Conservation (phyloP, 2,797 vertebrate species). For the Coranthus polyacanthus region DNA sequence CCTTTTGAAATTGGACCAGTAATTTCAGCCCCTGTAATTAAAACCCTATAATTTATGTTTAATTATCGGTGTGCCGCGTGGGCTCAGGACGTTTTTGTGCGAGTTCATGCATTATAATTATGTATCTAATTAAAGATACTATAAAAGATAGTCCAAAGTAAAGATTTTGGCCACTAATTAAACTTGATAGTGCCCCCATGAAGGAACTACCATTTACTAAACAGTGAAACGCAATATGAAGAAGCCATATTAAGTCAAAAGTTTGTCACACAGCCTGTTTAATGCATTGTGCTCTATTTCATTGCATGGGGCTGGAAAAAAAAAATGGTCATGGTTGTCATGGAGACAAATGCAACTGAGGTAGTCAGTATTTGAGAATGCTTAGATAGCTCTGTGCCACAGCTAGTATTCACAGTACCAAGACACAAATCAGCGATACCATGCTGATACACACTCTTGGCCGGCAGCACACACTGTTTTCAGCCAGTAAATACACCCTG, state of each 20-base stretch:
- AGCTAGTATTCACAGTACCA: conserved; percentile 43
- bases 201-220: background rate
- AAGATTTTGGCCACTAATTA: background rate
- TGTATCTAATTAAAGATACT: background rate
- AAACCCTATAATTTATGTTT: background rate
- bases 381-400: conserved; percentile 38
- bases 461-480: conserved; percentile 55
- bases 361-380: conserved; percentile 42
- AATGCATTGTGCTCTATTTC: conserved; percentile 23
- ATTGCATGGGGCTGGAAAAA: conserved; percentile 3
- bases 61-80: background rate
- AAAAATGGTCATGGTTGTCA: conserved; percentile 55
- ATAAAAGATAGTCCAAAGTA: background rate
- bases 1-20: background rate
- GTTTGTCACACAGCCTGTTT: conserved; percentile 19
- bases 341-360: conserved; percentile 45
- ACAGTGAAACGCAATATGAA: background rate
- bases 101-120: background rate
- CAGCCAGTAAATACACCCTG: conserved; percentile 57
- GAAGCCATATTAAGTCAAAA: background rate
- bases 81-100: background rate
- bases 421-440: conserved; percentile 62
- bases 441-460: conserved; percentile 58
- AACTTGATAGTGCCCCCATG: background rate
- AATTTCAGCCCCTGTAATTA: background rate